Base-by-base conservation (phyloP, 1,140 invertebrate genomes). In the Maniola jurtina region DNA sequence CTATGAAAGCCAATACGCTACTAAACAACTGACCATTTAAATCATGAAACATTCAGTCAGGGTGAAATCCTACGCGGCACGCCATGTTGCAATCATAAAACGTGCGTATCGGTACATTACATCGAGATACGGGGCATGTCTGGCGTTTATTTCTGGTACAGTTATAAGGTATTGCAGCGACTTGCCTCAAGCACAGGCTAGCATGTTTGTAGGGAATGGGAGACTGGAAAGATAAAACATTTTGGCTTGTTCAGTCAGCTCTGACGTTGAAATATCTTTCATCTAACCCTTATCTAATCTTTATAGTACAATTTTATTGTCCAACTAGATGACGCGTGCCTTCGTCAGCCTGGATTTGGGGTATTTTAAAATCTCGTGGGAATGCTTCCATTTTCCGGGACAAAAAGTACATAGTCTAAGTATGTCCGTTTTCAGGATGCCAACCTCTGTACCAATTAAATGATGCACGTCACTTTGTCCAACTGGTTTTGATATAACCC, bases 141-240 rank as follows among this genome's bases (percentile, higher is more conserved):
- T 77, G 75, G 66, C 50, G 73, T 73, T 70, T 77, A 77, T 77
- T 77, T 77, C 68, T 72, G 75, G 70, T 72, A 64, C 57, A 68
- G 64, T 72, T 64, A 52, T 50, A 52, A 52, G 48, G 48, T 52
- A 16, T 25, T 61, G 62, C 16, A 25, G 14, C 25, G 48, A 16
- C 13, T 45, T 45, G 48, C 48, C 48, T n/a, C 48, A 2, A 52
- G 15, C 48, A 25, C 7, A 15, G 10, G 48, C 8, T 52, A 9
- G 16, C 48, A 52, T 52, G 48, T 15, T 52, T 16, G 14, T 15
- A 16, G 16, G 48, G 48, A 52, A 25, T 16, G 5, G 48, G 48
- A 52, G 7, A 52, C 48, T 9, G 10, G 2, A 38, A 3, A 52
- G 48, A 25, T 52, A 25, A 52, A 16, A 52, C 10, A 52, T 52